A percentile compares a stretch with the other conserved stretches of the same genome.
phyloP scores from a whole-genome alignment of 2,113 vertebrate species.

The Neolamprologus variostigma region DNA sequence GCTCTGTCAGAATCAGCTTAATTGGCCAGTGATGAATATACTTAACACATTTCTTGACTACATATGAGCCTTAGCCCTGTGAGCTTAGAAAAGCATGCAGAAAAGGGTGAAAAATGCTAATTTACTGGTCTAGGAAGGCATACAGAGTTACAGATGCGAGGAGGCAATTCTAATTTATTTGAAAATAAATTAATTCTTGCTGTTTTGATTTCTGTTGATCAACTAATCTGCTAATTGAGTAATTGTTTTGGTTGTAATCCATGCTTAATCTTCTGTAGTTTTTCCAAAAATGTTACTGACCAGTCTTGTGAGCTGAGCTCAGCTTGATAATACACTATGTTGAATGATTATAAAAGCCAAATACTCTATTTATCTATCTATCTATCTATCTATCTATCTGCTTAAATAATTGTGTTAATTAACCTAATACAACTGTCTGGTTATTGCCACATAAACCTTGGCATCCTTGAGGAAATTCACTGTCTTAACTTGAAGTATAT shows the following conservation, averaged over 20 bases:
- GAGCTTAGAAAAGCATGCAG: not conserved
- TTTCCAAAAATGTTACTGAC: not conserved
- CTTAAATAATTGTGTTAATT: not conserved
- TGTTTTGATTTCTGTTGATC: not conserved
- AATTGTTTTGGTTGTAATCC: not conserved
- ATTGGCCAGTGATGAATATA: not conserved
- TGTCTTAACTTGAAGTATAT: not conserved
- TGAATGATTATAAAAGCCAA: not conserved
- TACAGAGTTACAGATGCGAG: rapidly evolving
- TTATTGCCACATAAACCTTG: not conserved
- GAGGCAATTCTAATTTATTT: not conserved
- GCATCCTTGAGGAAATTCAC: not conserved
- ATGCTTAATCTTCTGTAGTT: not conserved
- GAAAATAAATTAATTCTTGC: not conserved
- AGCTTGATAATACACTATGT: not conserved
- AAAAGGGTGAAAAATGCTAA: not conserved
- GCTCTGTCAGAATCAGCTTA: not conserved
- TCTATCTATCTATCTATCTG: not conserved
- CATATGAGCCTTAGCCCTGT: not conserved
- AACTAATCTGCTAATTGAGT: not conserved
- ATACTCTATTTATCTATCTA: not conserved
- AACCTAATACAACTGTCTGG: not conserved
- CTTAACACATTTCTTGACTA: not conserved
- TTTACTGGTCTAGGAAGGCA: not conserved
- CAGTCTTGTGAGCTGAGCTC: not conserved